Evolutionary conservation across 1,140 invertebrate species (phyloP), one percentile per base, ranked within the genome.

Genomic region (Vollenhovia emeryi): DNA sequence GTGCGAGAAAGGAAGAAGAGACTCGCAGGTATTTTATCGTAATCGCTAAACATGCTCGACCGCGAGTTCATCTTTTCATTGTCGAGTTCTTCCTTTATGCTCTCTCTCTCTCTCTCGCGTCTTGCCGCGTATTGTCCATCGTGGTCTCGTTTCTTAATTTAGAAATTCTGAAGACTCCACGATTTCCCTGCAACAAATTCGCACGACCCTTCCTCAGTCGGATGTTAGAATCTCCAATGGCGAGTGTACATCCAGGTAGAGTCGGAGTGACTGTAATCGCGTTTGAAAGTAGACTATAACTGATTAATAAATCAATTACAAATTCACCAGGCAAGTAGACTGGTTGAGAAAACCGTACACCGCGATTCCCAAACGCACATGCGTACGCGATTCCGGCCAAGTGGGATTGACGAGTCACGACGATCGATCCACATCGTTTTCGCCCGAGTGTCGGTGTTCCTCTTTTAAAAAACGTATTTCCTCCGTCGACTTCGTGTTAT

Each of bases 1-100:
- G 93, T 9, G 93, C 93, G 0, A 90, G 88, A 69, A 91, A 93
- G 76, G 92, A 94, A 1, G 94, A 95, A 68, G 92, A 94, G 60
- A 92, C 69, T 87, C 84, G 93, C 87, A 93, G 93, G 94, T 94
- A 92, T 62, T 11, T 76, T 55, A n/a, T 52, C 8, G 7, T 21
- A 11, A 21, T 9, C 0, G 7, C 11, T n/a, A 43, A 80, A 52
- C 7, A 40, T 45, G 2, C 15, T 69, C 21, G 11, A 13, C 1
- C 27, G 2, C 50, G 36, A 40, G 5, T 71, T 21, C 24, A 13
- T 43, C 4, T 33, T 6, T 71, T 68, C 7, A 45, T 18, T 8
- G 0, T 69, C 24, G 13, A 50, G 11, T 48, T 0, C 8, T 50
- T 21, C n/a, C 3, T 24, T 48, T 57, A 13, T 33, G 1, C 6